Evolutionary conservation across 2,113 vertebrate genomes (phyloP).

Genomic region (Benthochromis sp.): DNA sequence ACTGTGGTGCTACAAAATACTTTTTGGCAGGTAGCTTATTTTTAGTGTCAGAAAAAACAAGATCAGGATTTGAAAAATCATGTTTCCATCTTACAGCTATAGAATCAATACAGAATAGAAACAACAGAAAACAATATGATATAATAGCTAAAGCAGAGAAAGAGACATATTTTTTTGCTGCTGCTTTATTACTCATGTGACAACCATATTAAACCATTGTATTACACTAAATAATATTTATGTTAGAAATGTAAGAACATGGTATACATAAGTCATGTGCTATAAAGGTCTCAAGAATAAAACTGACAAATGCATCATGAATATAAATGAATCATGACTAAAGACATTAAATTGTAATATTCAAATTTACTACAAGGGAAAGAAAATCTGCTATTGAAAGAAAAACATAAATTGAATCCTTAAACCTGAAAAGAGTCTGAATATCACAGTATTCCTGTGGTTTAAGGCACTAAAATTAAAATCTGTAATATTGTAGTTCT

Average conservation of each 20-base stretch:
- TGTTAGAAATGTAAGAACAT: background rate
- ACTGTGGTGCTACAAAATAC: accelerated
- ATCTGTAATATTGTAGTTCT: too few species aligned
- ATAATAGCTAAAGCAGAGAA: background rate
- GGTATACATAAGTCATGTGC: background rate
- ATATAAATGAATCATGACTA: background rate
- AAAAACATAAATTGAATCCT: background rate
- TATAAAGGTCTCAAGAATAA: accelerated
- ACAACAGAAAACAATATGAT: background rate
- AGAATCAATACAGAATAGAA: background rate
- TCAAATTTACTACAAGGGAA: background rate
- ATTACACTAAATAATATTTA: accelerated
- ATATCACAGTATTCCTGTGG: too few species aligned
- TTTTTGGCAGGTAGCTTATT: background rate
- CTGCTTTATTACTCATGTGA: background rate
- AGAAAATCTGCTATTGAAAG: background rate
- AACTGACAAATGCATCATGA: background rate
- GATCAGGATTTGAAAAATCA: background rate
- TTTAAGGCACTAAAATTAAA: too few species aligned
- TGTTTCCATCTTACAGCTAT: background rate
- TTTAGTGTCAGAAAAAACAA: background rate
- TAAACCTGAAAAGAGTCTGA: too few species aligned
- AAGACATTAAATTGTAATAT: background rate
- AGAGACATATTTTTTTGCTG: accelerated
- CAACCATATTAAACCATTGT: background rate